phyloP scores from a whole-genome alignment of 2,113 vertebrate genomes.

The Pangasianodon gigas region DNA sequence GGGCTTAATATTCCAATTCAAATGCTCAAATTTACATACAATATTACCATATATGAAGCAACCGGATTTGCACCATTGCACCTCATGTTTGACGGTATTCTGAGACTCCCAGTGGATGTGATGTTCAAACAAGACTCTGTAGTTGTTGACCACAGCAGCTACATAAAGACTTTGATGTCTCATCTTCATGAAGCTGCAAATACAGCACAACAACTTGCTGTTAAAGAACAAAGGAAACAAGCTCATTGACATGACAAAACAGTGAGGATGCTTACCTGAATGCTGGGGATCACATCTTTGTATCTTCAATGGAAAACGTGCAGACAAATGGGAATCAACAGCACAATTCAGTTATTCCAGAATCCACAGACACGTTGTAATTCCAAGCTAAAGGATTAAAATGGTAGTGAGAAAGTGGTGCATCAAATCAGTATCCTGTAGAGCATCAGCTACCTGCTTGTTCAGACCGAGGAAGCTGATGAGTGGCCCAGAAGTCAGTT shows the following conservation, averaged over 20 bases:
- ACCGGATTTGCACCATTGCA: slow-evolving; percentile 39
- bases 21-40: slow-evolving; percentile 30
- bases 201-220: slow-evolving; percentile 31
- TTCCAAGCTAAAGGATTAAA: not conserved
- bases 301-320: not conserved
- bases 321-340: not conserved
- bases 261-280: not conserved
- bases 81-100: slow-evolving; percentile 11
- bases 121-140: slow-evolving; percentile 25
- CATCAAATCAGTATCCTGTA: not conserved
- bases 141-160: slow-evolving; percentile 25
- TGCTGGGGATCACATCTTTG: not conserved
- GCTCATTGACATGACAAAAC: slow-evolving; percentile 41
- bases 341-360: not conserved
- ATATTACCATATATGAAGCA: slow-evolving; percentile 4
- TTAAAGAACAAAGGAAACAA: slow-evolving; percentile 47
- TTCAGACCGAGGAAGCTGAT: not conserved
- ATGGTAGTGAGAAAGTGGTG: not conserved
- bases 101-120: slow-evolving; percentile 29
- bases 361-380: not conserved
- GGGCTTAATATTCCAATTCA: slow-evolving; percentile 32
- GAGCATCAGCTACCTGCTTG: not conserved
- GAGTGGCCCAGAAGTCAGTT: not conserved
- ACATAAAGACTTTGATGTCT: slow-evolving; percentile 21
- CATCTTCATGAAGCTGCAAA: not conserved